Evolutionary conservation across 2,888 invertebrate species (phyloP).

Genomic region (Cephus sareptanus): DNA sequence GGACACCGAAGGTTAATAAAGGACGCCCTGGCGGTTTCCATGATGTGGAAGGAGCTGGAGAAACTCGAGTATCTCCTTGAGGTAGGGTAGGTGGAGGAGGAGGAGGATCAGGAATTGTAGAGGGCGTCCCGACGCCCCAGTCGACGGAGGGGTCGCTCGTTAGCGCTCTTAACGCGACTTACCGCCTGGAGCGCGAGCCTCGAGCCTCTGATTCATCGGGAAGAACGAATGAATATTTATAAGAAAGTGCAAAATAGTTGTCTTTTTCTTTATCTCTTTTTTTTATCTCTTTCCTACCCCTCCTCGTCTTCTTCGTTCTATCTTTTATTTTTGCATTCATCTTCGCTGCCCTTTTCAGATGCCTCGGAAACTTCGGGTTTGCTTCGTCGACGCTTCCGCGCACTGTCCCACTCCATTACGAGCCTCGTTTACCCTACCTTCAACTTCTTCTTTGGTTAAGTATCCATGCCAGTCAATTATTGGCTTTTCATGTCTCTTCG

Average conservation of each 20-base stretch:
- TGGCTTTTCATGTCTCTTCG: background rate
- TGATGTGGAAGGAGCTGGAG: background rate
- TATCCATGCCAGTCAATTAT: conserved; percentile 5
- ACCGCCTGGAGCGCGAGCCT: conserved; percentile 60
- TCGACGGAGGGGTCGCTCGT: conserved; percentile 59
- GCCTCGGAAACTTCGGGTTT: background rate
- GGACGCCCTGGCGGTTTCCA: conserved; percentile 3
- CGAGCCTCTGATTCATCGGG: conserved; percentile 58
- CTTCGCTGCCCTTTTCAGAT: background rate
- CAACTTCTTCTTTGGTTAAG: background rate
- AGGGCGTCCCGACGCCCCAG: conserved; percentile 20
- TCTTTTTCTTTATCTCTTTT: conserved; percentile 24
- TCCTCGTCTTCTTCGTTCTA: conserved; percentile 4
- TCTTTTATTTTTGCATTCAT: background rate
- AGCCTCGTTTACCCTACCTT: background rate
- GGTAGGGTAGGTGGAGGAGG: conserved; percentile 15
- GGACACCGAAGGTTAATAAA: conserved; percentile 14
- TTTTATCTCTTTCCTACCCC: conserved; percentile 8
- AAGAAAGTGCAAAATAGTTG: conserved; percentile 63
- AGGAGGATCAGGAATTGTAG: conserved; percentile 14
- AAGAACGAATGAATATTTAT: conserved; percentile 63
- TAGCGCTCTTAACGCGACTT: conserved; percentile 65
- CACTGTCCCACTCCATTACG: background rate
- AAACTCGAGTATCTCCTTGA: background rate
- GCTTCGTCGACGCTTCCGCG: background rate